phyloP scores from a whole-genome alignment of 2,113 vertebrate species.

The Gallinago paraguaiae region DNA sequence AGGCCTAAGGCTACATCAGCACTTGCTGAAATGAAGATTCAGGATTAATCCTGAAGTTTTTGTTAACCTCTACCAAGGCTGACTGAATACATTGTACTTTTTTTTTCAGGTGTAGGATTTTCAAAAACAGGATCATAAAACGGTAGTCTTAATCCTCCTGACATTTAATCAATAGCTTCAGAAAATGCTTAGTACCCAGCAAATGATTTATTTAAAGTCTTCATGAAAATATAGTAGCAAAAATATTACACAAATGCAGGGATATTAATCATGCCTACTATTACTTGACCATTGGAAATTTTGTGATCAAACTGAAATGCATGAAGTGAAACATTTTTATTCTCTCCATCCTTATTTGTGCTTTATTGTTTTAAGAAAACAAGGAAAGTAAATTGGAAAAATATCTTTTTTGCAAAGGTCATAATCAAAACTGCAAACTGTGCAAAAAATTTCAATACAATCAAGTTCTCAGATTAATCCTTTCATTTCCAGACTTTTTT shows the following conservation, averaged over 20 bases:
- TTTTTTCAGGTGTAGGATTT: background rate
- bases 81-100: background rate
- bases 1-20: background rate
- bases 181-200: background rate
- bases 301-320: background rate
- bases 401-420: conserved; percentile 15
- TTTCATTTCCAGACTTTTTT: conserved; percentile 51
- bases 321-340: background rate
- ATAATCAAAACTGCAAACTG: background rate
- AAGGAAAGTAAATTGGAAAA: conserved; percentile 37
- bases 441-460: conserved; percentile 3
- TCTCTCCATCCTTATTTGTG: background rate
- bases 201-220: conserved; percentile 17
- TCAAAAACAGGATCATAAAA: background rate
- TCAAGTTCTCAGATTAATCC: conserved; percentile 30
- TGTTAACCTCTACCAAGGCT: background rate
- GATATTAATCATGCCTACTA: background rate
- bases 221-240: background rate
- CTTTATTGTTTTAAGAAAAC: conserved; percentile 40
- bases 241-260: background rate
- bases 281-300: background rate
- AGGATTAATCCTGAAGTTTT: background rate
- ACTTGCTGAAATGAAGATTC: background rate
- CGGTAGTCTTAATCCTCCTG: background rate
- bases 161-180: conserved; percentile 29